phyloP scores from a whole-genome alignment of 2,113 vertebrate genomes.

The Tyto alba region DNA sequence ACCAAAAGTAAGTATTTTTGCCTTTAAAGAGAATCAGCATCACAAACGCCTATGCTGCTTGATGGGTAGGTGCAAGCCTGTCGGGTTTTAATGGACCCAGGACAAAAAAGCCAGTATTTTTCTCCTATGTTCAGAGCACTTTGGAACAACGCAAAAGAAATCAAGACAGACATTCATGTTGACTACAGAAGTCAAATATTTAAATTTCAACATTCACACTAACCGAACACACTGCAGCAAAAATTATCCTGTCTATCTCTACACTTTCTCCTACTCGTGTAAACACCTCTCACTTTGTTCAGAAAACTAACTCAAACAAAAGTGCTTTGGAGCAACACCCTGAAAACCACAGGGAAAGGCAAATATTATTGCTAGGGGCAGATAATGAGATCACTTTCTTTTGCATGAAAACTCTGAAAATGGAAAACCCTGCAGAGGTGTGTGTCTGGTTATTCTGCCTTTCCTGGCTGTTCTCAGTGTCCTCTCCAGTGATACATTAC shows the following conservation, averaged over 20 bases:
- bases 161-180: not conserved
- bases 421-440: not conserved
- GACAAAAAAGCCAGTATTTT: not conserved
- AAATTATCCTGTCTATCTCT: conserved; percentile 14
- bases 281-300: conserved; percentile 43
- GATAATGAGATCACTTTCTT: conserved; percentile 16
- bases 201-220: conserved; percentile 2
- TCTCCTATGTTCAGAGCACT: not conserved
- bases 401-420: not conserved
- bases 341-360: conserved; percentile 19
- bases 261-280: not conserved
- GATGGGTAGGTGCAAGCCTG: not conserved
- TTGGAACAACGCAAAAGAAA: not conserved
- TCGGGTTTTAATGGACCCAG: not conserved
- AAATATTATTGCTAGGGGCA: not conserved
- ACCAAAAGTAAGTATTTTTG: not conserved
- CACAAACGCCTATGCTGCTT: not conserved
- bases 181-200: conserved; percentile 33
- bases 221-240: not conserved
- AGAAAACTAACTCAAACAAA: conserved; percentile 57
- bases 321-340: not conserved
- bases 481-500: not conserved
- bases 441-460: not conserved
- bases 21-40: not conserved
- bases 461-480: not conserved